Base-by-base conservation (phyloP, 2,888 invertebrate genomes). In the Nyleta sp. region DNA sequence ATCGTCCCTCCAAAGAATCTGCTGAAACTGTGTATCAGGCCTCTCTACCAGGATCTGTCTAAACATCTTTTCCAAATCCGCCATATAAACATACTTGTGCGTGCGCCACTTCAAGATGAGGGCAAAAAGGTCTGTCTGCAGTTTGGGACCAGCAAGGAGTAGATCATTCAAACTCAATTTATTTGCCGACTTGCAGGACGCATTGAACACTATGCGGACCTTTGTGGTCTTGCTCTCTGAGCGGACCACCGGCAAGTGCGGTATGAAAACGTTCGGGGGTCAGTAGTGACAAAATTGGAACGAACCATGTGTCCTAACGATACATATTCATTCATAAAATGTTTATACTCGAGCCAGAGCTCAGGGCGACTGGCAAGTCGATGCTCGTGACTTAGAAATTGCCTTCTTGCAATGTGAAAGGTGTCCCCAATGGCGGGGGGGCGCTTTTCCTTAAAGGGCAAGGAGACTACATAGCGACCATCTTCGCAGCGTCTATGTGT, bases 41-140 rank as follows among this genome's bases (percentile, higher is more conserved):
- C 42, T 38, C 11, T 31, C 1, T 0, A 70, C 17, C 7, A 7
- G 7, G 4, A 82, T 42, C 53, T 78, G 76, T 0, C 83, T 76
- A 50, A 81, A 87, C 82, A 86, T 85, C 72, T 85, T 82, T 1
- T 42, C 77, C 18, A 87, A 76, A 50, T 86, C 85, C 2, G 82
- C 85, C 13, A 64, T 76, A 11, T 55, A 40, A 2, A 67, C 74
- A 40, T 24, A 73, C 1, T 4, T n/a, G 28, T 67, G 42, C 2
- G 15, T 11, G 10, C 65, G 20, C 57, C 28, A 57, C 6, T 8
- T 8, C 1, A 20, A 1, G 2, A 44, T 2, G 2, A 44, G 20
- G 10, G 20, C 20, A 4, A 10, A 10, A 10, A 20, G 10, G 17
- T 44, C 44, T 1, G 20, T 11, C 4, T 44, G 44, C 8, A 20